A percentile compares a stretch with the other conserved stretches of the same genome.
Conservation (phyloP, 1,140 invertebrate species). For the Doryteuthis pealeii region DNA sequence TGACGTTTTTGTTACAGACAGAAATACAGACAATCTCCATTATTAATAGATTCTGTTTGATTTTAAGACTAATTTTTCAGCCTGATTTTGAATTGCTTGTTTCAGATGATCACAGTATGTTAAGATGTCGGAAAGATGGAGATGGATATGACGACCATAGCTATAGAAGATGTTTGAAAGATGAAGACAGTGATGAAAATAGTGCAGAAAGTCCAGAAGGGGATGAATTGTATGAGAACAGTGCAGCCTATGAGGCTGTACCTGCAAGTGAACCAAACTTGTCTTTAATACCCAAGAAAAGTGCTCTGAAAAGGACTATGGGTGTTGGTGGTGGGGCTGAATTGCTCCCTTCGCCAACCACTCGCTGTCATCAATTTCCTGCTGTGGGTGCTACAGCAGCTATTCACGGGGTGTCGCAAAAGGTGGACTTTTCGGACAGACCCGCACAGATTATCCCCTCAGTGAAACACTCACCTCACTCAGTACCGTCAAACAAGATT, state of each 20-base stretch:
- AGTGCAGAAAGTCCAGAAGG: neutral
- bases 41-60: too few relatives aligned
- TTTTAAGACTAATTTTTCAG: too few relatives aligned
- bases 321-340: constrained; percentile 13
- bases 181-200: constrained; percentile 11
- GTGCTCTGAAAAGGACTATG: constrained; percentile 47
- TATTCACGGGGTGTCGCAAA: neutral
- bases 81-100: too few relatives aligned
- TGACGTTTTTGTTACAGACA: too few relatives aligned
- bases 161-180: neutral
- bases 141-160: neutral
- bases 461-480: neutral
- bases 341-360: constrained; percentile 3
- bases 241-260: constrained; percentile 33
- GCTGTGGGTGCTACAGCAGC: neutral
- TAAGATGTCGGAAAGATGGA: neutral
- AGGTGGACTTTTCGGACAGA: neutral
- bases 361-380: constrained; percentile 9
- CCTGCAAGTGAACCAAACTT: constrained; percentile 53
- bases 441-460: neutral
- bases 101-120: too few relatives aligned
- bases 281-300: constrained; percentile 50
- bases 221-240: constrained; percentile 13
- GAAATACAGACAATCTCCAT: too few relatives aligned
- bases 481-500: neutral